These are phyloP conservation scores for Encarsia formosa DNA, from an alignment of 2,888 invertebrate species.

Conservation along the genomic window DNA sequence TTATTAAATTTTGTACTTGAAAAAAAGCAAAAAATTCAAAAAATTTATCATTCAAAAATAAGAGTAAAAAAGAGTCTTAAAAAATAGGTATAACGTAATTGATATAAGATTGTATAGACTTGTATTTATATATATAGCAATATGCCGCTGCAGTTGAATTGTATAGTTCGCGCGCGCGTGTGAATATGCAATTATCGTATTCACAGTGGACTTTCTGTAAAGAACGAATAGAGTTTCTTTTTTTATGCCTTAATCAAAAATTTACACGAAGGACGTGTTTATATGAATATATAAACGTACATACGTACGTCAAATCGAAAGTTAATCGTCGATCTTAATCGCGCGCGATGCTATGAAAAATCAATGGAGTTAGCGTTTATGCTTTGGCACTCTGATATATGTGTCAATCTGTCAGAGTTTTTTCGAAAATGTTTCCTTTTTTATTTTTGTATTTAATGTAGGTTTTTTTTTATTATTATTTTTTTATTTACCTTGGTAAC, in stretches of 20 bases:
- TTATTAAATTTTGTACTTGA: too few relatives aligned
- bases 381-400: too few relatives aligned
- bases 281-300: too few relatives aligned
- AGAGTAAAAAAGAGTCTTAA: slow-evolving; percentile 5
- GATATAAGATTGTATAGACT: slow-evolving; percentile 6
- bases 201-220: neutral
- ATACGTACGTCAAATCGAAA: neutral
- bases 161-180: neutral
- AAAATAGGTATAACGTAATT: neutral
- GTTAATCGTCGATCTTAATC: neutral
- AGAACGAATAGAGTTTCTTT: neutral
- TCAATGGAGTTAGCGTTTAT: too few relatives aligned
- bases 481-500: neutral
- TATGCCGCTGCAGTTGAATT: slow-evolving; percentile 3
- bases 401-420: too few relatives aligned
- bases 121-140: slow-evolving; percentile 7
- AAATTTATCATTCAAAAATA: neutral
- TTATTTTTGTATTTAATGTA: neutral
- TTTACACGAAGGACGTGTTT: slow-evolving; percentile 1
- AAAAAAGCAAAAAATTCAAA: neutral
- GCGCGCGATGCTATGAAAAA: neutral
- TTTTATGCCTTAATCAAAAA: neutral
- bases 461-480: neutral
- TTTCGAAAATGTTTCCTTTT: neutral
- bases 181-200: neutral